These are phyloP conservation scores for Enteromius anoplus DNA, from an alignment of 2,797 vertebrate species.

Conservation along the genomic window DNA sequence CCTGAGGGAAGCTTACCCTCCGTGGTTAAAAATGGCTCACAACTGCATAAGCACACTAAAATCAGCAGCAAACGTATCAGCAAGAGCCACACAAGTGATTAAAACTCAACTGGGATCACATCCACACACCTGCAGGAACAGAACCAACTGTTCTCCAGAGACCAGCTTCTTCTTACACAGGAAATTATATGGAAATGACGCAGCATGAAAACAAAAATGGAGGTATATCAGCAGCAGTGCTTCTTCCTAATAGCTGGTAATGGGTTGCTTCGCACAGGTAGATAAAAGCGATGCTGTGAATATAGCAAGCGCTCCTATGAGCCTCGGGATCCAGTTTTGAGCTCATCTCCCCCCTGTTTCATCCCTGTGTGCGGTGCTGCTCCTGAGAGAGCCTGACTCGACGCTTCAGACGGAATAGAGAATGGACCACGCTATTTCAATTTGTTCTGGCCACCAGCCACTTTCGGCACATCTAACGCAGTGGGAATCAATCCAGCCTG, in stretches of 20 bases:
- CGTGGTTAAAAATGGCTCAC: slow-evolving; percentile 31
- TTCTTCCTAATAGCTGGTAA: slow-evolving; percentile 26
- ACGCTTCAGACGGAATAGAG: slow-evolving; percentile 62
- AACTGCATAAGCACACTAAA: slow-evolving; percentile 23
- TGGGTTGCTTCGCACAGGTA: slow-evolving; percentile 16
- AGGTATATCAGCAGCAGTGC: neutral
- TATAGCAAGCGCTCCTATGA: slow-evolving; percentile 11
- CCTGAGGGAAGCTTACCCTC: slow-evolving; percentile 43
- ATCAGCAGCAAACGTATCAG: slow-evolving; percentile 36
- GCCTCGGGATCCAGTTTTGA: slow-evolving; percentile 22
- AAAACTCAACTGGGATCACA: slow-evolving; percentile 23
- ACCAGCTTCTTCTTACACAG: neutral
- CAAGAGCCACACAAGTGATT: slow-evolving; percentile 1
- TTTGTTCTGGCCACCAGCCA: slow-evolving; percentile 46
- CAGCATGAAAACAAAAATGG: neutral
- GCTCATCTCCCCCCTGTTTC: slow-evolving; percentile 43
- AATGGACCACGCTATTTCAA: slow-evolving; percentile 51
- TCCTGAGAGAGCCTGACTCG: slow-evolving; percentile 48
- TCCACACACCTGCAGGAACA: slow-evolving; percentile 31
- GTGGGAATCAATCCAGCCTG: slow-evolving; percentile 19
- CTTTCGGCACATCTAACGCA: slow-evolving; percentile 36
- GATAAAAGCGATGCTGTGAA: slow-evolving; percentile 41
- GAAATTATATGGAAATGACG: neutral
- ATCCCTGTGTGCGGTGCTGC: slow-evolving; percentile 46
- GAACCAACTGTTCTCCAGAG: neutral